Conservation (phyloP, 2,797 vertebrate genomes). For the Novumbra hubbsi region DNA sequence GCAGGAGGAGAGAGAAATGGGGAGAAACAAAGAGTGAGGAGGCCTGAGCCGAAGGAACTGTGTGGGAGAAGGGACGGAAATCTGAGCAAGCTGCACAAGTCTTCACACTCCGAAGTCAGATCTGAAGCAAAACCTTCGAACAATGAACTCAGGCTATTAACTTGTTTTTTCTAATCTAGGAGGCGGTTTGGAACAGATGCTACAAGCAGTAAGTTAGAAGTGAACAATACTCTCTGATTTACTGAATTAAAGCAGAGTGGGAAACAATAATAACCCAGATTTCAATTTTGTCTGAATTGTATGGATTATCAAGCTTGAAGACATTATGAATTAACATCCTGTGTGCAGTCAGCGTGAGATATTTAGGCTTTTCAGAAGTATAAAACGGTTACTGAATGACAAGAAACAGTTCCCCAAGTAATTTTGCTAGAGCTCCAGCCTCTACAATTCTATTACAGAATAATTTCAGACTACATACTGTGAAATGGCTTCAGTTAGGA, state of each 20-base stretch:
- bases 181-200: background rate
- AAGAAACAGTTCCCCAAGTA: constrained; percentile 39
- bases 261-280: constrained; percentile 6
- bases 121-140: background rate
- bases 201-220: background rate
- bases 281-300: constrained; percentile 20
- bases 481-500: constrained; percentile 33
- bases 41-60: background rate
- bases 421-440: constrained; percentile 54
- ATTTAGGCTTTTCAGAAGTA: background rate
- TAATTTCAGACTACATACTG: constrained; percentile 19
- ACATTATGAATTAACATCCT: constrained; percentile 20
- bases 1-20: background rate
- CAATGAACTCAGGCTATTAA: background rate
- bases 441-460: constrained; percentile 31
- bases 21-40: background rate
- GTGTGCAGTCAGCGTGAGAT: background rate
- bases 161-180: background rate
- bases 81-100: background rate
- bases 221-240: background rate
- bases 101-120: background rate
- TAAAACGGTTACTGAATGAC: constrained; percentile 34
- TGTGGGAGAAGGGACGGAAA: background rate
- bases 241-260: background rate
- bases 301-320: constrained; percentile 33